Evolutionary conservation across 2,797 vertebrate genomes (phyloP).

Genomic region (Manis pentadactyla): DNA sequence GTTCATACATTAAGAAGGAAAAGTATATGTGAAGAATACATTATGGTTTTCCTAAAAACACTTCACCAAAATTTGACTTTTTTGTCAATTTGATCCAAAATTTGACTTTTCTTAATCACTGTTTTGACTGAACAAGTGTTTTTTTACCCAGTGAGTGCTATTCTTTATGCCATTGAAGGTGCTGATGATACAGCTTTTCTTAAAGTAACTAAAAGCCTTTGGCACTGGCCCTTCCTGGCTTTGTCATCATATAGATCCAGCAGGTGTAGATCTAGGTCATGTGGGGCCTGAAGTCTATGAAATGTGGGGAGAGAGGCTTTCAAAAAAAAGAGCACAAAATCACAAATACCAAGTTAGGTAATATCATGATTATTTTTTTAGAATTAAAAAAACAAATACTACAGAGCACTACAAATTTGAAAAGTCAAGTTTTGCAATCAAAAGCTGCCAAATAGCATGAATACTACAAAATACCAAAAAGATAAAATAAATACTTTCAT

Average conservation of each 20-base stretch:
- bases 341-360: not conserved
- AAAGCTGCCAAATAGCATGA: not conserved
- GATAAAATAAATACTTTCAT: not conserved
- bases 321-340: not conserved
- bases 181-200: not conserved
- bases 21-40: not conserved
- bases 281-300: not conserved
- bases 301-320: not conserved
- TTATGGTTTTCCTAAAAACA: not conserved
- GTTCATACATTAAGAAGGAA: not conserved
- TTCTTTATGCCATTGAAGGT: not conserved
- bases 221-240: not conserved
- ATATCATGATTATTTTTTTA: not conserved
- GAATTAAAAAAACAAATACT: not conserved
- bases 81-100: no score
- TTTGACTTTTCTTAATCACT: not conserved
- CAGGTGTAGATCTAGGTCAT: no score
- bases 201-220: fast-evolving
- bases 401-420: not conserved
- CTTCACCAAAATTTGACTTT: not conserved
- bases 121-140: not conserved
- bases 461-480: not conserved
- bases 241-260: fast-evolving
- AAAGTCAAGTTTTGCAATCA: constrained; percentile 10
- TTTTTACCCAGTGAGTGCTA: no score